A percentile compares a stretch with the other conserved stretches of the same genome.
Conservation (phyloP, 2,113 vertebrate species). For the Porphyrio hochstetteri region DNA sequence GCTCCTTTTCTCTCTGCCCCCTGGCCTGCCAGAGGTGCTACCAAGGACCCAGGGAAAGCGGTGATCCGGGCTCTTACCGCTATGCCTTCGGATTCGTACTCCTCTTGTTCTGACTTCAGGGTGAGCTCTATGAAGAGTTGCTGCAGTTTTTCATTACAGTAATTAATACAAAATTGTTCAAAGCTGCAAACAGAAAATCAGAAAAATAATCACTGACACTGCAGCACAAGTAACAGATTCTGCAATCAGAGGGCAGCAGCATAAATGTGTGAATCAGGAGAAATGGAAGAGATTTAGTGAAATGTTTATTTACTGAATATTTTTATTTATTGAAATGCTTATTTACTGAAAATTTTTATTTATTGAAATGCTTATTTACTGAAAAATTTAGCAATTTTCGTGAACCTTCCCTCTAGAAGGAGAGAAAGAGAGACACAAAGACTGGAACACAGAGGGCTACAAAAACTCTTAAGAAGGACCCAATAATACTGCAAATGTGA, state of each 20-base stretch:
- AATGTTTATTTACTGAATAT: not conserved
- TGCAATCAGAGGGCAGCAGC: not conserved
- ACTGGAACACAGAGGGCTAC: not conserved
- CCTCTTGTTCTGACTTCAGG: slow-evolving; percentile 94
- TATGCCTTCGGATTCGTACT: slow-evolving; percentile 96
- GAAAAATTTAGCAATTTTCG: not conserved
- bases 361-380: not conserved
- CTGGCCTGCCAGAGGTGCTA: not conserved
- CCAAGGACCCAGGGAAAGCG: not conserved
- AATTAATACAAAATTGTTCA: slow-evolving; percentile 99
- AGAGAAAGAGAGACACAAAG: not conserved
- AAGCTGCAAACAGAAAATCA: slow-evolving; percentile 79
- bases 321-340: not conserved
- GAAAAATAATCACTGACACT: not conserved
- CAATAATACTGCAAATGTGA: not conserved
- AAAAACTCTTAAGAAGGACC: not conserved
- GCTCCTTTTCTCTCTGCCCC: not conserved
- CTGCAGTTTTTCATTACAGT: slow-evolving; percentile 97
- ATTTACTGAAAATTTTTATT: not conserved
- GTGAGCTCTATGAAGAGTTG: slow-evolving; percentile 98
- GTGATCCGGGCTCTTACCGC: slow-evolving; percentile 77
- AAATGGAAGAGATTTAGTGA: not conserved
- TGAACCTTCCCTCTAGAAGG: not conserved
- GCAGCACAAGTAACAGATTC: not conserved
- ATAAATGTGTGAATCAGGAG: not conserved